Percentiles rank a stretch among this genome's conserved stretches.
phyloP scores from a whole-genome alignment of 2,888 invertebrate species.

The Drosophila kokeensis region DNA sequence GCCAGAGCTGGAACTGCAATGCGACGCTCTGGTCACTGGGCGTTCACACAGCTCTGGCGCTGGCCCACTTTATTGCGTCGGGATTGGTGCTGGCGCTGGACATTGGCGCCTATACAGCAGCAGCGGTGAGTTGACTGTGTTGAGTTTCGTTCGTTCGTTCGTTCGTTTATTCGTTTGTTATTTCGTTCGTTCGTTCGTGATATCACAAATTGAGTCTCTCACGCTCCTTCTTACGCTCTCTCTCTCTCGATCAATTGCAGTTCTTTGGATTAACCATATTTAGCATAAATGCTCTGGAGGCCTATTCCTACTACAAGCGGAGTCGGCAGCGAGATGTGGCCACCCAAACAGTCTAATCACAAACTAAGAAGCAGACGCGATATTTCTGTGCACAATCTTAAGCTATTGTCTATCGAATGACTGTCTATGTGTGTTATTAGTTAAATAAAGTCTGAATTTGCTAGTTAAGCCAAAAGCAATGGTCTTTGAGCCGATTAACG shows the following conservation, averaged over 20 bases:
- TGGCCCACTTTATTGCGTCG: slow-evolving; percentile 64
- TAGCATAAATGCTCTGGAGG: slow-evolving; percentile 65
- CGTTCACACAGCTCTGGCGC: slow-evolving; percentile 53
- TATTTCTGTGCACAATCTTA: slow-evolving; percentile 18
- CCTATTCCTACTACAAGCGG: slow-evolving; percentile 59
- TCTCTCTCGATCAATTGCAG: slow-evolving; percentile 24
- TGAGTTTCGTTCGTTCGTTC: background rate
- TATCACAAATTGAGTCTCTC: background rate
- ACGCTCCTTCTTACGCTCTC: slow-evolving; percentile 6
- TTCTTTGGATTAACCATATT: slow-evolving; percentile 66
- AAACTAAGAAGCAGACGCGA: background rate
- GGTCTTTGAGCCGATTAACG: background rate
- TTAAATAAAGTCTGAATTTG: slow-evolving; percentile 46
- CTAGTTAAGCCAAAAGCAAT: slow-evolving; percentile 45
- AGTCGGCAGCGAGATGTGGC: slow-evolving; percentile 66
- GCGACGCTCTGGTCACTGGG: slow-evolving; percentile 57
- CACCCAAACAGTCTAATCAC: slow-evolving; percentile 59
- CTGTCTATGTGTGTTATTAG: slow-evolving; percentile 2
- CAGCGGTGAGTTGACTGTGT: slow-evolving; percentile 59
- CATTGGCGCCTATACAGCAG: slow-evolving; percentile 58
- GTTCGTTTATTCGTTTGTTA: background rate
- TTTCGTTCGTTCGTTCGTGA: background rate
- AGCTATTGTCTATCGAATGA: slow-evolving; percentile 29
- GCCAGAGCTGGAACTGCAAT: slow-evolving; percentile 63
- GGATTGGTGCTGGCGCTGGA: slow-evolving; percentile 63